Conservation (phyloP, 2,113 vertebrate genomes). For the Microtus ochrogaster region DNA sequence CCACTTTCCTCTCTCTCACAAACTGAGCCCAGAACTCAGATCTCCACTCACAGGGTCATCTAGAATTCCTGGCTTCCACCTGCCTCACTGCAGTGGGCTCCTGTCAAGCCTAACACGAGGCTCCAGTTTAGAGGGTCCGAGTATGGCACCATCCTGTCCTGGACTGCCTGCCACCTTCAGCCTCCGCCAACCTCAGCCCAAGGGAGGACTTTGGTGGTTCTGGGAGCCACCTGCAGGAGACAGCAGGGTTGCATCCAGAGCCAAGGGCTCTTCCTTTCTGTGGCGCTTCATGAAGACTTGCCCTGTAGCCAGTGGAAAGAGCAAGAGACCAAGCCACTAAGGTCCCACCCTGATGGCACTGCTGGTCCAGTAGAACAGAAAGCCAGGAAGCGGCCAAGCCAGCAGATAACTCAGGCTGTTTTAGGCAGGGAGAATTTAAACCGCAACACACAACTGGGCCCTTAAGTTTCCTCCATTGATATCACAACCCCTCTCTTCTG, state of each 20-base stretch:
- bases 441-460: background rate
- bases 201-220: background rate
- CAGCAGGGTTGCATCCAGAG: background rate
- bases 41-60: too few relatives aligned
- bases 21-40: background rate
- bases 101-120: background rate
- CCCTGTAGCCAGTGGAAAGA: background rate
- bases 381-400: background rate
- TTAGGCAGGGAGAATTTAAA: background rate
- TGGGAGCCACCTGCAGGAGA: background rate
- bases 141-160: background rate
- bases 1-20: background rate
- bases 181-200: background rate
- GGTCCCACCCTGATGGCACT: background rate
- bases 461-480: background rate
- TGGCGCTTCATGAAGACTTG: background rate
- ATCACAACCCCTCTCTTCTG: rapidly evolving
- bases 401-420: background rate
- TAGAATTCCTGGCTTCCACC: background rate
- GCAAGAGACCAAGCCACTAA: background rate
- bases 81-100: too few relatives aligned
- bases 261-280: background rate
- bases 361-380: background rate
- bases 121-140: background rate
- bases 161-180: background rate